phyloP scores from a whole-genome alignment of 2,113 vertebrate genomes.

The Danio rerio region GRCz12tu NC_133197.1:14549501-14550000 shows the following conservation, averaged over 20 bases:
- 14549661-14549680: background rate
- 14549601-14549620: background rate
- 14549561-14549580: background rate
- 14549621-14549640: background rate
- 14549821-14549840: too few relatives aligned
- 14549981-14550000: too few relatives aligned
- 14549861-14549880: too few relatives aligned
- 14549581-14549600: background rate
- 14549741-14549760: background rate
- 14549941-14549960: too few relatives aligned
- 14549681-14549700: background rate
- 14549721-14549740: background rate
- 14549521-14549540: background rate
- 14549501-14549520: background rate
- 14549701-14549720: background rate
- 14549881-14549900: background rate
- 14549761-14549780: too few relatives aligned
- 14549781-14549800: background rate
- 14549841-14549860: too few relatives aligned
- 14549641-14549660: constrained; percentile 1
- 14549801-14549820: too few relatives aligned
- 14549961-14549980: too few relatives aligned
- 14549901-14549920: background rate
- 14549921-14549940: too few relatives aligned
- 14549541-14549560: background rate